Percentiles rank a stretch among this genome's conserved stretches.
Evolutionary conservation across 2,797 vertebrate genomes (phyloP).

Genomic region (Danio aesculapii): DNA sequence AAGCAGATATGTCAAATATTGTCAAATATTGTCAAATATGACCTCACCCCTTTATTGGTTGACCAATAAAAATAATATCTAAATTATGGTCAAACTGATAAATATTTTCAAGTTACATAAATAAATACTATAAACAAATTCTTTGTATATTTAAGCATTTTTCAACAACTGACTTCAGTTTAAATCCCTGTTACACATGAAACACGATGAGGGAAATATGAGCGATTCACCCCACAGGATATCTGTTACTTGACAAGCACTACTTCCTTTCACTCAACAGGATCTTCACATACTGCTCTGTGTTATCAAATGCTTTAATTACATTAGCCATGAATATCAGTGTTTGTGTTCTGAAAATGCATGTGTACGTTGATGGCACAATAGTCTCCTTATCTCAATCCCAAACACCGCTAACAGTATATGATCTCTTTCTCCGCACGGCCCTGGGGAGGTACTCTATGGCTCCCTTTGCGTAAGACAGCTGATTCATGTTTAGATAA

Average conservation of each 20-base stretch:
- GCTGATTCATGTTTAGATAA: conserved; percentile 59
- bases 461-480: conserved; percentile 35
- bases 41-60: no score
- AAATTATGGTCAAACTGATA: background rate
- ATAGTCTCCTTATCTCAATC: conserved; percentile 51
- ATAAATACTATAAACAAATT: no score
- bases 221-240: conserved; percentile 12
- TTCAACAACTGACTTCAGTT: no score
- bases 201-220: conserved; percentile 32
- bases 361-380: conserved; percentile 33
- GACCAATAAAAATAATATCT: no score
- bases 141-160: no score
- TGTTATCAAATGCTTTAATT: conserved; percentile 39
- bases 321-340: conserved; percentile 17
- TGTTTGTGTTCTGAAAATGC: conserved; percentile 8
- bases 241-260: conserved; percentile 28
- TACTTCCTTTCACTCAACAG: conserved; percentile 28
- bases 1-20: no score
- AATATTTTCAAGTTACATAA: background rate
- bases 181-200: conserved; percentile 15
- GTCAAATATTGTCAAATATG: no score
- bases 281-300: conserved; percentile 10
- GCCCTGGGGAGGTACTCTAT: conserved; percentile 45
- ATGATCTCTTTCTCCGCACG: conserved; percentile 1
- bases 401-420: conserved; percentile 43